Conservation (phyloP, 2,797 vertebrate species). For the Austrolebias charrua region DNA sequence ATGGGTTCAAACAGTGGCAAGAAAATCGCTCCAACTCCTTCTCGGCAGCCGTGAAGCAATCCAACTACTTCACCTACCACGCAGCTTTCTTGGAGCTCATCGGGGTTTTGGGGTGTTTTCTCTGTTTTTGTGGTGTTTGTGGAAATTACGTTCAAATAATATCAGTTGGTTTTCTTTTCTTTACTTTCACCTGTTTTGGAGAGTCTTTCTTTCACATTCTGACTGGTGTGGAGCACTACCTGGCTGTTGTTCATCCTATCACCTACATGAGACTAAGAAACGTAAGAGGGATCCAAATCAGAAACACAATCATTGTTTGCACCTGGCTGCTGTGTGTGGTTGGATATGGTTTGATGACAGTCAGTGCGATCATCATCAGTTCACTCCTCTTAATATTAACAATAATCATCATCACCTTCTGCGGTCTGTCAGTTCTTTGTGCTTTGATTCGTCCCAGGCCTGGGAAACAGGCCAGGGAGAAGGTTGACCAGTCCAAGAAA, state of each 20-base stretch:
- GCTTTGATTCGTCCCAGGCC: neutral
- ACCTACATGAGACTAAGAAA: neutral
- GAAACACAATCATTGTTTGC: neutral
- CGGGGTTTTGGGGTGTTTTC: neutral
- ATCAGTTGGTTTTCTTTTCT: neutral
- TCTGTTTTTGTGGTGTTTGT: neutral
- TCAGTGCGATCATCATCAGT: neutral
- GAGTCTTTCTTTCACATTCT: conserved; percentile 4
- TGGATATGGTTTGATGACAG: neutral
- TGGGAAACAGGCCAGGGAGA: neutral
- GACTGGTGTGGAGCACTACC: neutral
- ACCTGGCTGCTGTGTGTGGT: conserved; percentile 17
- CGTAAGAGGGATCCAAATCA: neutral
- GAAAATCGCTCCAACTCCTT: neutral
- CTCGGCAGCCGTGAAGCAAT: neutral
- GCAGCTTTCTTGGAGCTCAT: conserved; percentile 17
- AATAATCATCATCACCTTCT: neutral
- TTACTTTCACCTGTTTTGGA: neutral
- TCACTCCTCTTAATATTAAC: neutral
- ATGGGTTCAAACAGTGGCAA: conserved; percentile 9
- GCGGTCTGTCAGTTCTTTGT: neutral
- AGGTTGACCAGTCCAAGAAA: conserved; percentile 22
- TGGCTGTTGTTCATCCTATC: conserved; percentile 8
- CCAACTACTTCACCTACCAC: conserved; percentile 28
- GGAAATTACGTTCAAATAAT: neutral